phyloP scores from a whole-genome alignment of 2,888 invertebrate genomes.

The Hirtodrosophila trivittata region DNA sequence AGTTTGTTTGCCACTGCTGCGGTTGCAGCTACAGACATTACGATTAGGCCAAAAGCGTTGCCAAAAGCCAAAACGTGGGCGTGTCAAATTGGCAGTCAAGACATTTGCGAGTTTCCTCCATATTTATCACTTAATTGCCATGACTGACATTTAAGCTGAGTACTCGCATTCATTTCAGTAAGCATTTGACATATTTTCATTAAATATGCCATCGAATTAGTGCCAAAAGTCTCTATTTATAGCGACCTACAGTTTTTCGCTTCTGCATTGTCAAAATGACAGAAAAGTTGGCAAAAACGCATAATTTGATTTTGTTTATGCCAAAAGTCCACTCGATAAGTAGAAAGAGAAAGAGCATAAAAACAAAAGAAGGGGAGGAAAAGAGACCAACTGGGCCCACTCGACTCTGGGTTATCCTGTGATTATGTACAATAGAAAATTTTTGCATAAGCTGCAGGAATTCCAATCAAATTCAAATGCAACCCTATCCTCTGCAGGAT shows the following conservation, averaged over 20 bases:
- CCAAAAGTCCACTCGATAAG: constrained; percentile 10
- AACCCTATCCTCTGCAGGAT: background rate
- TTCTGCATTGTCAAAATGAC: constrained; percentile 15
- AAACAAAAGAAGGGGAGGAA: background rate
- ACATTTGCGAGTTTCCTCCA: constrained; percentile 34
- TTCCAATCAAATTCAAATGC: background rate
- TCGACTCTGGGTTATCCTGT: too few species aligned
- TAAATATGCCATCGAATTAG: constrained; percentile 4
- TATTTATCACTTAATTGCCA: constrained; percentile 56
- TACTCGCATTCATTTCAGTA: background rate
- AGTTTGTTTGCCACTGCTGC: constrained; percentile 24
- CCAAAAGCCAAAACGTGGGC: constrained; percentile 19
- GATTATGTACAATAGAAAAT: too few species aligned
- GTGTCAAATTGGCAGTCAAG: constrained; percentile 23
- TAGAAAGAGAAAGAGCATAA: constrained; percentile 16
- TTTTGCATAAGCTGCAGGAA: too few species aligned
- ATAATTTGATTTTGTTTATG: constrained; percentile 47
- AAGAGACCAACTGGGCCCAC: too few species aligned
- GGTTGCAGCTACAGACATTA: constrained; percentile 24
- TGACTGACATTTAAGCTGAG: constrained; percentile 3
- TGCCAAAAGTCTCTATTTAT: background rate
- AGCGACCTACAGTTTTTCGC: constrained; percentile 4
- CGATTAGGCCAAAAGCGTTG: constrained; percentile 10
- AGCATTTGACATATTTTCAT: background rate
- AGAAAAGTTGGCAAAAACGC: constrained; percentile 27